Evolutionary conservation across 2,888 invertebrate species (phyloP).

Genomic region (Colletes collaris): DNA sequence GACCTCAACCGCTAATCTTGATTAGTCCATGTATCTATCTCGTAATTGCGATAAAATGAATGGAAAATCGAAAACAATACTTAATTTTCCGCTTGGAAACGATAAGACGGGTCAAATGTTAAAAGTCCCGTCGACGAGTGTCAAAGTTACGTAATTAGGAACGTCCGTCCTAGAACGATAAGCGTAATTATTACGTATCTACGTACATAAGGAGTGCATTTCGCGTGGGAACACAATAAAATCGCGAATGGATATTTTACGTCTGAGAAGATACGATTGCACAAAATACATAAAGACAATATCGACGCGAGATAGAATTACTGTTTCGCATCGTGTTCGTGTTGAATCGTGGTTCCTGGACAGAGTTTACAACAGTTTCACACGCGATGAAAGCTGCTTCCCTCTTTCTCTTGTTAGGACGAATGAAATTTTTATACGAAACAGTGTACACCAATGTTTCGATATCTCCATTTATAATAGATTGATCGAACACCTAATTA

Average conservation of each 20-base stretch:
- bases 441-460: not conserved
- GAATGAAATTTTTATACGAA: not conserved
- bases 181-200: slow-evolving; percentile 54
- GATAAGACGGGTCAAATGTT: slow-evolving; percentile 50
- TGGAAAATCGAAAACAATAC: slow-evolving; percentile 22
- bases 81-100: not conserved
- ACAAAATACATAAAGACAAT: slow-evolving; percentile 10
- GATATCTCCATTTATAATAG: too few species aligned
- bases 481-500: too few species aligned
- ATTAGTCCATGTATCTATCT: too few species aligned
- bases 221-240: slow-evolving; percentile 22
- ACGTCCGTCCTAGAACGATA: slow-evolving; percentile 43
- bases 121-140: slow-evolving; percentile 41
- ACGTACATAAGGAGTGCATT: slow-evolving; percentile 20
- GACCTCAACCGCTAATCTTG: too few species aligned
- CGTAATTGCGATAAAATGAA: too few species aligned
- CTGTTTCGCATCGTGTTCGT: slow-evolving; percentile 6
- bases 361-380: slow-evolving; percentile 10
- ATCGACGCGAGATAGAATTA: slow-evolving; percentile 18
- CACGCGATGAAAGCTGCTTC: slow-evolving; percentile 16
- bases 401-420: not conserved
- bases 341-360: slow-evolving; percentile 20
- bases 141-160: slow-evolving; percentile 51
- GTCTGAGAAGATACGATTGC: slow-evolving; percentile 23
- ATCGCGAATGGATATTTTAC: slow-evolving; percentile 3